Conservation (phyloP, 2,797 vertebrate genomes). For the Chromobotia macracanthus region DNA sequence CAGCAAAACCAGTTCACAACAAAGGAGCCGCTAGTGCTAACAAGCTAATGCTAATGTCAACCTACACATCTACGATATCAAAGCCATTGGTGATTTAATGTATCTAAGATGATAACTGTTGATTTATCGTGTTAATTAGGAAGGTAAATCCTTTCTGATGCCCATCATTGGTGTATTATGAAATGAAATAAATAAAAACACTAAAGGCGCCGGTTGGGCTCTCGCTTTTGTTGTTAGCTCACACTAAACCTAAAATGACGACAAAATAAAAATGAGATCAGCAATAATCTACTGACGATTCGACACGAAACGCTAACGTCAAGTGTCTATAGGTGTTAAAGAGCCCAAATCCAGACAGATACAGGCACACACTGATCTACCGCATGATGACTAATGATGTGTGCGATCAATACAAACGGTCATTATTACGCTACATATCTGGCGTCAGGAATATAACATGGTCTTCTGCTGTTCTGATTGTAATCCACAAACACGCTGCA, state of each 20-base stretch:
- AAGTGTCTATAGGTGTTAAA: slow-evolving; percentile 16
- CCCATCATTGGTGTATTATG: background rate
- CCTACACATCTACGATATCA: slow-evolving; percentile 18
- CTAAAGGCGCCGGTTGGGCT: slow-evolving; percentile 3
- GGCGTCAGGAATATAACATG: background rate
- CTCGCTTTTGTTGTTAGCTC: slow-evolving; percentile 32
- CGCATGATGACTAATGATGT: background rate
- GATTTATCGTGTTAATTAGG: background rate
- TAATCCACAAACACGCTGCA: background rate
- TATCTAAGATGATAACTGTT: background rate
- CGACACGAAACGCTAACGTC: slow-evolving; percentile 31
- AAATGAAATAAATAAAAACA: background rate
- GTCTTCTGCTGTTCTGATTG: background rate
- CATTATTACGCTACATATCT: background rate
- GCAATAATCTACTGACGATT: slow-evolving; percentile 21
- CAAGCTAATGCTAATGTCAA: slow-evolving; percentile 29
- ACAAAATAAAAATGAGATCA: slow-evolving; percentile 1
- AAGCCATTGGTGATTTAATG: background rate
- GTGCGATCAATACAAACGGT: background rate
- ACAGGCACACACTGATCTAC: slow-evolving; percentile 19
- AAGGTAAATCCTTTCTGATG: background rate
- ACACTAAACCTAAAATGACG: background rate
- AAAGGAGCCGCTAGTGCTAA: slow-evolving; percentile 40
- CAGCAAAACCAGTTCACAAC: slow-evolving; percentile 15
- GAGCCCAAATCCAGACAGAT: slow-evolving; percentile 22